Base-by-base conservation (phyloP, 1,140 invertebrate species). In the Pseudomyrmex flavicornis region DNA sequence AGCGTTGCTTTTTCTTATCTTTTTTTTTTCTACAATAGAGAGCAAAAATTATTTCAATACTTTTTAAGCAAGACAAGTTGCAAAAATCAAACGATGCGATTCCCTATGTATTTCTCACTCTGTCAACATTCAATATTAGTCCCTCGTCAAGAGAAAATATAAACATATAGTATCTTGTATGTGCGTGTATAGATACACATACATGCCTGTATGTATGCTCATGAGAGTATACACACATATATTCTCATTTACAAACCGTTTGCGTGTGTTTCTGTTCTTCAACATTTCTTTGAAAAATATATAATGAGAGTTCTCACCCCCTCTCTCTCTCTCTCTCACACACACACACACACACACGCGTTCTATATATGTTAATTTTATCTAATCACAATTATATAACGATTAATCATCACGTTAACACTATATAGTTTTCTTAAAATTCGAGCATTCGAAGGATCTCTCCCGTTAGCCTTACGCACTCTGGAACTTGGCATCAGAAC, bases 261-360 rank as follows among this genome's bases (percentile, higher is more conserved):
- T 75, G 12, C 48, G 35, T 35, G 35, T 35, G 35, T 35, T 35
- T 76, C 56, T 79, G 56, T 15, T 75, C 5, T 35, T 7, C 26
- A 44, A 74, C 58, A 72, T 74, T 56, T 82, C 77, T 82, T 72
- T 73, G 73, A 84, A 83, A 76, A 35, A 35, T 35, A 83, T 44
- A 65, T 83, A 79, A 88, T 79, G 73, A 87, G 77, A 83, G 46
- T 85, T 89, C 80, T 69, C 35, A 7, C 5, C 5, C 35, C 35
- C 35, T 7, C 35, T 7, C 35, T 35, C 35, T 35, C 35, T 5
- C 35, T 5, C 35, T 0, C 35, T 5, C 35, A 35, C 35, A 46
- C 56, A 77, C 62, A 73, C 80, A 62, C 35, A 35, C 35, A 46
- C 56, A 77, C 62, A 73, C 80, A 62, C 83, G 72, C 75, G 70